Evolutionary conservation across 2,113 vertebrate genomes (phyloP), one percentile per base, ranked within the genome.

Genomic region (Centrocercus urophasianus): DNA sequence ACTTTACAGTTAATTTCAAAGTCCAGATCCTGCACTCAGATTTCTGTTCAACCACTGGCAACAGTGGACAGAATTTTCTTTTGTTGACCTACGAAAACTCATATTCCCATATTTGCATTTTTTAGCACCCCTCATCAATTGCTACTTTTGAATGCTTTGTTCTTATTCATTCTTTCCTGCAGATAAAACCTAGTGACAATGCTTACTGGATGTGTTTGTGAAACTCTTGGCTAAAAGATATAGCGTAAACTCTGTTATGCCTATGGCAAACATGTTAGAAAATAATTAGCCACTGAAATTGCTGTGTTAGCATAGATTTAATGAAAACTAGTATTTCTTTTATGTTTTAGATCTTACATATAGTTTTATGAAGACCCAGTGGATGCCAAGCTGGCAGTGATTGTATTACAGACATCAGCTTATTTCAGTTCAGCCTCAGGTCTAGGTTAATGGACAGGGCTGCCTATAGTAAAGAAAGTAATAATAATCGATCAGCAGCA

Each of bases 291-390:
- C 56, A 47, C 71, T 89, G 56, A 71, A 81, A 81, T 81, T 21
- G 47, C 40, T 60, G 15, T 60, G 13, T 84, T 86, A 71, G n/a
- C 32, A 63, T 47, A 80, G 76, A 66, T 42, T 2, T 38, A 71
- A 48, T 67, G 52, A 76, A 88, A 94, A 38, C n/a, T 80, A 59
- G 77, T 80, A 4, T 88, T 69, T 81, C 54, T 88, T 81, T 88
- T 83, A 72, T 72, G 34, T 82, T 75, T 92, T 86, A 86, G 24
- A 67, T 91, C 11, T 78, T 76, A 13, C 6, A 17, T 66, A 42
- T 0, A 0, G 56, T 89, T 86, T 87, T 91, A 69, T 52, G 30
- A 91, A 89, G 48, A 70, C 34, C 14, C 34, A 64, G 32, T 61
- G 83, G 64, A 70, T 83, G 63, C 32, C 59, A 42, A 32, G 54